These are phyloP conservation scores for Neodiprion pinetum DNA, from an alignment of 1,140 invertebrate species.

Conservation along the genomic window DNA sequence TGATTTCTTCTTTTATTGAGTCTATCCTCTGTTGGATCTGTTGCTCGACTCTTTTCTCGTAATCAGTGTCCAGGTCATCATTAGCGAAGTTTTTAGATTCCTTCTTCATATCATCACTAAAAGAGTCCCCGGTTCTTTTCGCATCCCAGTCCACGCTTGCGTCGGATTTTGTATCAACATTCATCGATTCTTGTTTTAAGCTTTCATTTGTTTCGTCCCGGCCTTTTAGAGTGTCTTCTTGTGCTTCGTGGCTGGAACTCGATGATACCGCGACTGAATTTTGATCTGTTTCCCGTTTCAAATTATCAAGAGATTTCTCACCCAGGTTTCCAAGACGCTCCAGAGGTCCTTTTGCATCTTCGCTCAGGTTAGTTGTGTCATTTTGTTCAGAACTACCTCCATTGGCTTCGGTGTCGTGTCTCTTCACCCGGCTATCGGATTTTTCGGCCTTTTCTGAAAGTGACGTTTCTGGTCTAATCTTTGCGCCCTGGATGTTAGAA, in stretches of 20 bases:
- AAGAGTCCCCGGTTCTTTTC: background rate
- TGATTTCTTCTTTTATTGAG: conserved; percentile 44
- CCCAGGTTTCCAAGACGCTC: background rate
- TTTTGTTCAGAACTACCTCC: background rate
- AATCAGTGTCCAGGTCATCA: conserved; percentile 26
- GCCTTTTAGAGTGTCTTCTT: background rate
- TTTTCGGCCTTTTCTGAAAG: background rate
- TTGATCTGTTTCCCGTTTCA: background rate
- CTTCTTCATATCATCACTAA: too few species aligned
- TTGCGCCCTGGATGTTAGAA: background rate
- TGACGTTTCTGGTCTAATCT: background rate
- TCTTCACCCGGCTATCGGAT: background rate
- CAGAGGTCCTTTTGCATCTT: background rate
- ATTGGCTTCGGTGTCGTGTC: background rate
- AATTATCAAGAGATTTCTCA: background rate
- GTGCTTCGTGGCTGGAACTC: background rate
- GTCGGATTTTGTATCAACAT: background rate
- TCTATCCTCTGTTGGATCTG: conserved; percentile 43
- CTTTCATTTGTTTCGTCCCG: background rate
- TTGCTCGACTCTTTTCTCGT: conserved; percentile 38
- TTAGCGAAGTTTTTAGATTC: background rate
- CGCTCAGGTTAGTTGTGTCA: background rate
- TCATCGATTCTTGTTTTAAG: background rate
- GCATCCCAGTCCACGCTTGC: background rate
- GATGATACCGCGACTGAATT: background rate